Percentiles rank a stretch among this genome's conserved stretches.
Evolutionary conservation across 2,888 invertebrate genomes (phyloP).

Genomic region (Ochlodes sylvanus): DNA sequence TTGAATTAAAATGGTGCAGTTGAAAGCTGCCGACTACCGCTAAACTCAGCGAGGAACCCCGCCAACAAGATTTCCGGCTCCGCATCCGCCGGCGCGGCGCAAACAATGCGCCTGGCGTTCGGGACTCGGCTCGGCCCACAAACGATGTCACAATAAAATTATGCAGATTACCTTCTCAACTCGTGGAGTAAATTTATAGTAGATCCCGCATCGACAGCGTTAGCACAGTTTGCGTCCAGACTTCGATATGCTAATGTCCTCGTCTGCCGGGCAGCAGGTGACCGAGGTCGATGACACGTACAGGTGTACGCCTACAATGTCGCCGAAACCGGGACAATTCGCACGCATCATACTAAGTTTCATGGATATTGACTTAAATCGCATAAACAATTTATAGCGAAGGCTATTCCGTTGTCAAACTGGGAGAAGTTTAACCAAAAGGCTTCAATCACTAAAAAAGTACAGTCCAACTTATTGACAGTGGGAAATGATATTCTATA

Average conservation of each 20-base stretch:
- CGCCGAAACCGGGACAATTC: conserved; percentile 41
- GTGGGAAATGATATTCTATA: neutral
- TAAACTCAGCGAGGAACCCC: conserved; percentile 25
- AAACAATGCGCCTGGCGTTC: conserved; percentile 31
- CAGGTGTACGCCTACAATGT: conserved; percentile 56
- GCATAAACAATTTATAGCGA: neutral
- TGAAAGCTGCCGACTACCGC: conserved; percentile 31
- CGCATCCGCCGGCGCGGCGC: conserved; percentile 26
- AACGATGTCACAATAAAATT: conserved; percentile 27
- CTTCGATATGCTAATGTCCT: conserved; percentile 64
- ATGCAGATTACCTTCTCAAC: conserved; percentile 25
- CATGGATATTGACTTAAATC: conserved; percentile 6
- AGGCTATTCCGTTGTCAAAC: neutral
- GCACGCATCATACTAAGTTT: conserved; percentile 29
- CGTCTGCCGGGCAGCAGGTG: conserved; percentile 70
- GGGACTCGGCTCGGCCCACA: neutral
- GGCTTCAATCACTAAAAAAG: neutral
- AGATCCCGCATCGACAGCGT: conserved; percentile 24
- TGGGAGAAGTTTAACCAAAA: no score
- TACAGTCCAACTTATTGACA: neutral
- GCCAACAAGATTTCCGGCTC: conserved; percentile 37
- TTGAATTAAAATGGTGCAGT: conserved; percentile 23
- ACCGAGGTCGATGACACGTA: conserved; percentile 73
- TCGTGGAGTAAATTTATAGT: conserved; percentile 15
- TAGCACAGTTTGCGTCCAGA: conserved; percentile 43